A percentile compares a stretch with the other conserved stretches of the same genome.
These are phyloP conservation scores for Desmodus rotundus DNA, from an alignment of 2,113 vertebrate genomes.

Conservation along the genomic window DNA sequence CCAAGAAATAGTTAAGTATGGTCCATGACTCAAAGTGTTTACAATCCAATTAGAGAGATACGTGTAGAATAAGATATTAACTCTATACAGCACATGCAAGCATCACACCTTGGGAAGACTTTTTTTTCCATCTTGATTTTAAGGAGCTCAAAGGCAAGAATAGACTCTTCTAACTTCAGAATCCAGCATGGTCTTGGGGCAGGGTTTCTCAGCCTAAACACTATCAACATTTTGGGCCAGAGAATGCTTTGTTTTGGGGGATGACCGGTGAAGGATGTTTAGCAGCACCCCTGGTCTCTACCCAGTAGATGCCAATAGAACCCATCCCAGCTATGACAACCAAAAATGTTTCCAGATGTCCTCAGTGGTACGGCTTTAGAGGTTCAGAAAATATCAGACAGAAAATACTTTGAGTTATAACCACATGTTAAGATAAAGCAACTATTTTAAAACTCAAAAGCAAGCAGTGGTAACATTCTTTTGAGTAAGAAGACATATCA, in stretches of 20 bases:
- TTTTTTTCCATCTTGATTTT: background rate
- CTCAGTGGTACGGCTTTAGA: background rate
- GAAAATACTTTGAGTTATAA: background rate
- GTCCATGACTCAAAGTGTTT: background rate
- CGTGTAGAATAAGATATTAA: background rate
- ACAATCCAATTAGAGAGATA: background rate
- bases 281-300: background rate
- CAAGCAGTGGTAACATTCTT: background rate
- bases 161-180: background rate
- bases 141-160: background rate
- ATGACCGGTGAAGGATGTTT: background rate
- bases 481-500: background rate
- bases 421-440: background rate
- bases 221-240: background rate
- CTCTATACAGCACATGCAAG: background rate
- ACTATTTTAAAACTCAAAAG: slow-evolving; percentile 1
- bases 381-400: background rate
- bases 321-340: background rate
- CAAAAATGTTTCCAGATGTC: background rate
- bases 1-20: background rate
- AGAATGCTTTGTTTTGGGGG: background rate
- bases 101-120: background rate
- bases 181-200: background rate
- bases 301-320: background rate
- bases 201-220: background rate